A percentile compares a stretch with the other conserved stretches of the same genome.
phyloP scores from a whole-genome alignment of 2,888 invertebrate species.

The Nomada fabriciana region DNA sequence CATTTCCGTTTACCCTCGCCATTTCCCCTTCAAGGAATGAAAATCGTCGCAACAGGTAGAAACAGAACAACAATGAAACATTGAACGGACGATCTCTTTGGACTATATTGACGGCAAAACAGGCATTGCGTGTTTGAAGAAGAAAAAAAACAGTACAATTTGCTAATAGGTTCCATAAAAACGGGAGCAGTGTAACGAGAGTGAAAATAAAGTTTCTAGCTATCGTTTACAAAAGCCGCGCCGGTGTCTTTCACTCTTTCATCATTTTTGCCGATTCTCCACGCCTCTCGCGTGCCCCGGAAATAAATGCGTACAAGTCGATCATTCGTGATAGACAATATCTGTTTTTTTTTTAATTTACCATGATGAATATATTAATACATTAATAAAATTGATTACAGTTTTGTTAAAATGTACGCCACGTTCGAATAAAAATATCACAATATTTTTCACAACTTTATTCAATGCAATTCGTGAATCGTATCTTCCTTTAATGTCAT shows the following conservation, averaged over 20 bases:
- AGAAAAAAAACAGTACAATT: background rate
- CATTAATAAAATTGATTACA: background rate
- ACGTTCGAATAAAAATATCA: background rate
- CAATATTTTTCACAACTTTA: background rate
- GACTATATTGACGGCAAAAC: background rate
- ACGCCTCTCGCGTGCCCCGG: slow-evolving; percentile 31
- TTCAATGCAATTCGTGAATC: background rate
- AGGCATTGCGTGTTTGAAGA: background rate
- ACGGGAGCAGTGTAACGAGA: slow-evolving; percentile 22
- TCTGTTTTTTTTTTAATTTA: background rate
- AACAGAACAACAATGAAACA: background rate
- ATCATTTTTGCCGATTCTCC: slow-evolving; percentile 37
- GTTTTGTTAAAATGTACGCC: background rate
- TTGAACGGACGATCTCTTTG: background rate
- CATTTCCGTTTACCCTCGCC: slow-evolving; percentile 84
- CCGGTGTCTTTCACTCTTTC: slow-evolving; percentile 44
- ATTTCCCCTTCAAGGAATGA: slow-evolving; percentile 82
- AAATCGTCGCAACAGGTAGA: background rate
- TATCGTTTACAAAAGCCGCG: background rate
- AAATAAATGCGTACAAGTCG: slow-evolving; percentile 10
- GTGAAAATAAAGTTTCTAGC: slow-evolving; percentile 33
- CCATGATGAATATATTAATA: too few species aligned
- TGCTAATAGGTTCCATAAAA: slow-evolving; percentile 21
- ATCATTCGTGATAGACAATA: slow-evolving; percentile 4
- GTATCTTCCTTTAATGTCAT: background rate